These are phyloP conservation scores for Hyposmocoma kahamanoa DNA, from an alignment of 1,140 invertebrate genomes.

Conservation along the genomic window DNA sequence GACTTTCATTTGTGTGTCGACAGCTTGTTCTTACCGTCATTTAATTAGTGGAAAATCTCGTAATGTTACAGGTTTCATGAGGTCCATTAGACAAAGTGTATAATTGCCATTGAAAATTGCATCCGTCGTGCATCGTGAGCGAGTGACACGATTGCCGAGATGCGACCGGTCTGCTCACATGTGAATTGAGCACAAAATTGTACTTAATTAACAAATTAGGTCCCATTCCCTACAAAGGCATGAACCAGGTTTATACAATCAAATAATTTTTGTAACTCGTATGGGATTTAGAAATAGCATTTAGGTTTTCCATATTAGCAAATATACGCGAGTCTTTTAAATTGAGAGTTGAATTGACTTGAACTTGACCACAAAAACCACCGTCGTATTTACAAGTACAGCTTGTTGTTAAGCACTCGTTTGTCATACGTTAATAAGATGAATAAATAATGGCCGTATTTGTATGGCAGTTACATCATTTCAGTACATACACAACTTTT, in stretches of 20 bases:
- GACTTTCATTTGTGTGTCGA: too few relatives aligned
- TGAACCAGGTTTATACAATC: too few relatives aligned
- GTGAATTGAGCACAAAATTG: slow-evolving; percentile 56
- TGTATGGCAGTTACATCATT: slow-evolving; percentile 49
- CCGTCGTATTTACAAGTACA: slow-evolving; percentile 35
- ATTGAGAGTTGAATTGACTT: too few relatives aligned
- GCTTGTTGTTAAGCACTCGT: slow-evolving; percentile 31
- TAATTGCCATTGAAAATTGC: slow-evolving; percentile 60
- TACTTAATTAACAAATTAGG: slow-evolving; percentile 58
- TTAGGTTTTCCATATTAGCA: too few relatives aligned
- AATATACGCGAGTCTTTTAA: too few relatives aligned
- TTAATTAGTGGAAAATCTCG: too few relatives aligned
- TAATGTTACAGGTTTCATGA: slow-evolving; percentile 19
- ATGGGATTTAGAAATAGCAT: too few relatives aligned
- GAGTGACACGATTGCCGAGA: slow-evolving; percentile 8
- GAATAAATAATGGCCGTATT: slow-evolving; percentile 40
- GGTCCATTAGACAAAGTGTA: slow-evolving; percentile 28
- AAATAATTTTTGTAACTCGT: too few relatives aligned
- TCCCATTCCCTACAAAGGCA: slow-evolving; percentile 23
- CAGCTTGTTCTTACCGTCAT: too few relatives aligned
- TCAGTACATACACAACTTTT: slow-evolving; percentile 24
- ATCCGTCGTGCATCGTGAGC: slow-evolving; percentile 41
- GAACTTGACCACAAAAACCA: slow-evolving; percentile 63
- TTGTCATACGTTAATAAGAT: slow-evolving; percentile 38
- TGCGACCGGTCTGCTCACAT: too few relatives aligned